These are phyloP conservation scores for Drosophila oshimai DNA, from an alignment of 1,140 invertebrate species.

Conservation along the genomic window DNA sequence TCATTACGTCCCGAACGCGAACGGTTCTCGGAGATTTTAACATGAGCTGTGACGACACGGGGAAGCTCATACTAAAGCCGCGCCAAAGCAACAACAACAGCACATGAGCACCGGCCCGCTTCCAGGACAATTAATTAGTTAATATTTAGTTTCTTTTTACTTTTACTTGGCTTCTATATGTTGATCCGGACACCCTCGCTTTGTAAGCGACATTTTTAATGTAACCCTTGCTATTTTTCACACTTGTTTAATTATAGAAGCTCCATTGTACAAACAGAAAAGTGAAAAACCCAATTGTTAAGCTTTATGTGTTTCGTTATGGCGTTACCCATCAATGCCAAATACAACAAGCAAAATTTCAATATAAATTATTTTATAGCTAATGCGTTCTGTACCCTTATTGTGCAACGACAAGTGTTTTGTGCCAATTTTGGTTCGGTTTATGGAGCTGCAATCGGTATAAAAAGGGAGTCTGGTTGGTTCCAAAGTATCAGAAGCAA, in stretches of 20 bases:
- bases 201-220: conserved; percentile 35
- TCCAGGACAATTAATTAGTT: conserved; percentile 47
- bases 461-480: conserved; percentile 12
- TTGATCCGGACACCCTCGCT: conserved; percentile 42
- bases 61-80: conserved; percentile 94
- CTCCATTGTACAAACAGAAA: conserved; percentile 36
- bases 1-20: conserved; percentile 95
- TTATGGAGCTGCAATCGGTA: conserved; percentile 1
- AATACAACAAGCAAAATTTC: conserved; percentile 36
- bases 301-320: conserved; percentile 37
- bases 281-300: conserved; percentile 44
- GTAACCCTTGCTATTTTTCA: conserved; percentile 3
- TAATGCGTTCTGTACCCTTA: conserved; percentile 9
- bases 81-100: conserved; percentile 85
- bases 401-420: conserved; percentile 45
- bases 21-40: conserved; percentile 96
- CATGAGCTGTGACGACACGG: conserved; percentile 98
- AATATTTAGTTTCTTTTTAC: conserved; percentile 20
- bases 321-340: conserved; percentile 43
- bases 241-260: conserved; percentile 61
- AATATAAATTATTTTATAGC: conserved; percentile 30
- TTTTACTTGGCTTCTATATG: conserved; percentile 8
- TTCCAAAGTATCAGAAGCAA: conserved; percentile 27
- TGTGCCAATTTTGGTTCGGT: not conserved
- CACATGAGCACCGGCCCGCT: conserved; percentile 31